Evolutionary conservation across 1,140 invertebrate genomes (phyloP).

Genomic region (Yoshiicerus persimilis): DNA sequence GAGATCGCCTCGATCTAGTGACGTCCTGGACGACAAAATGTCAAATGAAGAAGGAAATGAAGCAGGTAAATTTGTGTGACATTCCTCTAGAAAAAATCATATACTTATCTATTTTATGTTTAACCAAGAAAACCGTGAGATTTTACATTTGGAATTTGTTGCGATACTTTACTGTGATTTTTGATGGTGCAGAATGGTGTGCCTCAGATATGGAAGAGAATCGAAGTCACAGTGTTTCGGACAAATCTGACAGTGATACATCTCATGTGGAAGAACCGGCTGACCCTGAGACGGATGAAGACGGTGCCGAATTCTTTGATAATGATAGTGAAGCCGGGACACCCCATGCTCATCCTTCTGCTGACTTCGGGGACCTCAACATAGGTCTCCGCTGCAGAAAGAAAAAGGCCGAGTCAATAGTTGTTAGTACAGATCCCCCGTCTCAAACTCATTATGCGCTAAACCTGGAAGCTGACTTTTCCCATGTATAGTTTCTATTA

Average conservation of each 20-base stretch:
- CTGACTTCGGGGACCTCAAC: neutral
- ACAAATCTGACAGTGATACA: conserved; percentile 41
- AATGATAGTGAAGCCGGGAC: neutral
- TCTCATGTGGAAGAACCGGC: conserved; percentile 36
- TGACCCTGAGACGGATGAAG: conserved; percentile 53
- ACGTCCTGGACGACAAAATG: conserved; percentile 47
- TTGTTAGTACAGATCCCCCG: neutral
- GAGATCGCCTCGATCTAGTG: conserved; percentile 57
- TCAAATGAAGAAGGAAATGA: conserved; percentile 41
- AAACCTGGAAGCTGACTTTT: conserved; percentile 31
- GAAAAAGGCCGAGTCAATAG: neutral
- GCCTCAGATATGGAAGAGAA: conserved; percentile 43
- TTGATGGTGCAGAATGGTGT: conserved; percentile 35
- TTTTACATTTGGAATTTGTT: neutral
- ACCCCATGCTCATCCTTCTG: neutral
- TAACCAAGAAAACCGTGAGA: too few relatives aligned
- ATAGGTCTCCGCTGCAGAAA: neutral
- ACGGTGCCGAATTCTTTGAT: conserved; percentile 41
- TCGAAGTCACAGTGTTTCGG: conserved; percentile 34
- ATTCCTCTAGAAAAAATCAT: too few relatives aligned
- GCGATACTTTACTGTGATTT: neutral
- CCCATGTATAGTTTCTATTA: conserved; percentile 4
- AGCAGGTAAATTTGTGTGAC: too few relatives aligned
- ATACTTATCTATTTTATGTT: too few relatives aligned
- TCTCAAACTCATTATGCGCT: conserved; percentile 21